Base-by-base conservation (phyloP, 2,888 invertebrate genomes). In the Stenurella melanura region DNA sequence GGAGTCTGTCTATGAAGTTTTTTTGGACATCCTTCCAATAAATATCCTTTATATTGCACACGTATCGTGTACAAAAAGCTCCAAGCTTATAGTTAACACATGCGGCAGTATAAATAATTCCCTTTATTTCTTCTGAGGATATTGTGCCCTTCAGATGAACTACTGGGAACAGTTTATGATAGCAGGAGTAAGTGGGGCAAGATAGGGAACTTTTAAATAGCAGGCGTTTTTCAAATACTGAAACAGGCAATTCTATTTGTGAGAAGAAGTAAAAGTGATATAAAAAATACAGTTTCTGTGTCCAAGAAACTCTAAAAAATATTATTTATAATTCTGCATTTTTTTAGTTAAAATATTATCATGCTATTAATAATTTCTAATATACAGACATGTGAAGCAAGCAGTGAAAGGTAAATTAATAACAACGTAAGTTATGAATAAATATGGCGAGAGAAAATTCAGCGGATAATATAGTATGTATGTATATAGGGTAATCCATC, bases 61-160 rank as follows among this genome's bases (percentile, higher is more conserved):
- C 61, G 61, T 63, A 26, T 63, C 61, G 7, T 63, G 61, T 63
- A 63, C 61, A 63, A 34, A 63, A 63, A 63, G 9, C 61, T 63
- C 10, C 17, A 17, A n/a, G 61, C 61, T 34, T 63, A 34, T n/a
- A 30, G 61, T 63, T 63, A 30, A 30, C 61, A 63, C 61, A 34
- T 63, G 61, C 61, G 26, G 34, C 34, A 30, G 61, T 63, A 63
- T 50, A 50, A 50, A 63, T 63, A 63, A 63, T 63, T 30, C 10
- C 61, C 34, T 63, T 63, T 63, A 34, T 63, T 63, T 63, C 30
- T 34, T 50, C 50, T 50, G 15, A 7, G n/a, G 50, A n/a, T 50
- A 50, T 50, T 50, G n/a, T 15, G 50, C 50, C 50, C 50, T 50
- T 50, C 50, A 50, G 42, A 42, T 42, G 42, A 42, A 42, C 42